These are phyloP conservation scores for Aspidiotus destructor DNA, from an alignment of 2,888 invertebrate species.

Conservation along the genomic window DNA sequence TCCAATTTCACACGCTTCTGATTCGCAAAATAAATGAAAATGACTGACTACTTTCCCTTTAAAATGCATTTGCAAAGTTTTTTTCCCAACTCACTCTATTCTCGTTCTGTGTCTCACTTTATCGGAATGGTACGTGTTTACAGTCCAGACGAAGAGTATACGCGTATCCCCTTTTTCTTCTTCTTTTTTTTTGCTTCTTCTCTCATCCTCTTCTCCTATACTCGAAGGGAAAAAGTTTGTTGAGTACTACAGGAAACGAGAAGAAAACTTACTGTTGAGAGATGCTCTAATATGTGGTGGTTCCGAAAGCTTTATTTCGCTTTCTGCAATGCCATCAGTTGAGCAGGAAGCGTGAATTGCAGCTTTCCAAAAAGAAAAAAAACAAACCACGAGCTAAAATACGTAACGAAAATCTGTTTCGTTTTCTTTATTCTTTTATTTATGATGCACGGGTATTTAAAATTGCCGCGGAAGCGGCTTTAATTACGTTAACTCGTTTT, in stretches of 20 bases:
- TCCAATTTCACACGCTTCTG: conserved; percentile 36
- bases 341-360: not conserved
- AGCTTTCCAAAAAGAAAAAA: not conserved
- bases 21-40: conserved; percentile 34
- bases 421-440: not conserved
- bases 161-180: conserved; percentile 23
- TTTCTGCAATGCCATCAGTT: not conserved
- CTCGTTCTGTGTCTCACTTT: not conserved
- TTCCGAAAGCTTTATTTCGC: not conserved
- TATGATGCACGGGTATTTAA: not conserved
- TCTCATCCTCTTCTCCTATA: not conserved
- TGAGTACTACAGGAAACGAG: not conserved
- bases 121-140: not conserved
- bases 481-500: conserved; percentile 17
- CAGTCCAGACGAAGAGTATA: not conserved
- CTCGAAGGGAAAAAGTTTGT: conserved; percentile 7
- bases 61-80: conserved; percentile 25
- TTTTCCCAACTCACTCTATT: conserved; percentile 9
- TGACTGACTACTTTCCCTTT: conserved; percentile 30
- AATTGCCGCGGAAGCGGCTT: conserved; percentile 6
- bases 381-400: conserved; percentile 19
- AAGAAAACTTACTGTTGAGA: conserved; percentile 11
- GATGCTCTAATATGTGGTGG: conserved; percentile 17
- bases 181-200: not conserved
- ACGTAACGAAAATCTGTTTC: conserved; percentile 9